Percentiles rank a stretch among this genome's conserved stretches.
Conservation (phyloP, 2,888 invertebrate genomes). For the Marasmarcha lunaedactyla region DNA sequence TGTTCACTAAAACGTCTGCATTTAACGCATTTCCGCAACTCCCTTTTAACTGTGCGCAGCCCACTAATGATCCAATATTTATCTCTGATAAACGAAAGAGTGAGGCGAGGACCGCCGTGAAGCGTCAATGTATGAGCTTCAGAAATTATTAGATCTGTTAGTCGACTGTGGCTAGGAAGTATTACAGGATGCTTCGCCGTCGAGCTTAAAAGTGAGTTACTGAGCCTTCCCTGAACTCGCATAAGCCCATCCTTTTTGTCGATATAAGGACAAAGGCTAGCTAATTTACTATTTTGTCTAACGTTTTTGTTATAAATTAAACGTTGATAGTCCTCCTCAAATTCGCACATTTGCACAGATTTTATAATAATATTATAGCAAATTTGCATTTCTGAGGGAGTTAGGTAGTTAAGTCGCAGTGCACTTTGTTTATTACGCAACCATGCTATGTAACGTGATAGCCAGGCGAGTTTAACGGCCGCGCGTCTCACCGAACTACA, state of each 20-base stretch:
- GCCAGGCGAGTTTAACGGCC: neutral
- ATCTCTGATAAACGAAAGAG: constrained; percentile 10
- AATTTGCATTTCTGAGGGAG: neutral
- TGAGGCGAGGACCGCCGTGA: constrained; percentile 12
- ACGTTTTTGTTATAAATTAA: neutral
- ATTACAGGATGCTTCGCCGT: constrained; percentile 2
- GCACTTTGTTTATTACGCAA: neutral
- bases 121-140: constrained; percentile 10
- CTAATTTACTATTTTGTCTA: neutral
- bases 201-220: neutral
- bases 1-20: neutral
- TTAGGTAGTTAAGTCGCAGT: neutral
- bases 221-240: constrained; percentile 1
- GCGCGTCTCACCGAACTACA: neutral
- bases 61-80: constrained; percentile 13
- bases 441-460: neutral
- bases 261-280: constrained; percentile 3
- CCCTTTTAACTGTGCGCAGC: neutral
- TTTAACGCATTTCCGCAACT: neutral
- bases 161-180: neutral
- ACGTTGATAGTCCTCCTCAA: neutral
- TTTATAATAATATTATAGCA: neutral
- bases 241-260: neutral
- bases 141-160: constrained; percentile 10
- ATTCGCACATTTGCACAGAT: neutral